These are phyloP conservation scores for Cerastis leucographa DNA, from an alignment of 2,888 invertebrate genomes.

Conservation along the genomic window DNA sequence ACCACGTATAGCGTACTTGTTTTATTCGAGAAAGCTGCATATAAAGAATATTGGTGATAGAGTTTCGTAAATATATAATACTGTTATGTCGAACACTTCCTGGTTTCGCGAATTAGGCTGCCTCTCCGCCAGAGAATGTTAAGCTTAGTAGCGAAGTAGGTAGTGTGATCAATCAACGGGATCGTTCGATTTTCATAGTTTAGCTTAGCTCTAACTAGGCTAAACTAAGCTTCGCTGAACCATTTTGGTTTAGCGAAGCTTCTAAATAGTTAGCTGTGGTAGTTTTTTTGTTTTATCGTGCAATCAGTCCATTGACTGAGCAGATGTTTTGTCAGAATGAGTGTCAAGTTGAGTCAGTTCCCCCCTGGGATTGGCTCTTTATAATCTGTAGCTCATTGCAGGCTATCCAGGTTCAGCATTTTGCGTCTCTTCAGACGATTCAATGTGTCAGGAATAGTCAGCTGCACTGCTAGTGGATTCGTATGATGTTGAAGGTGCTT, in stretches of 20 bases:
- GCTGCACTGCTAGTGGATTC: not conserved
- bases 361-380: too few species aligned
- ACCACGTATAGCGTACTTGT: not conserved
- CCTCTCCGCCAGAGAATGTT: not conserved
- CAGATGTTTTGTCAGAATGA: not conserved
- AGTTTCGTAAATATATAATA: conserved; percentile 23
- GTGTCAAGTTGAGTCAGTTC: not conserved
- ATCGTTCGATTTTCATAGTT: too few species aligned
- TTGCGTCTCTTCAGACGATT: not conserved
- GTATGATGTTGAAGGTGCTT: too few species aligned
- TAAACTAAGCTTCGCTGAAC: too few species aligned
- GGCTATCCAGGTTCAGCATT: too few species aligned
- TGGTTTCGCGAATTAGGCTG: not conserved
- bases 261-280: not conserved
- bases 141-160: not conserved
- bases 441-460: not conserved
- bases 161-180: too few species aligned
- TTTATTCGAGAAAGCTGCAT: not conserved
- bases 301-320: not conserved
- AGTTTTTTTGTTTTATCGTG: not conserved
- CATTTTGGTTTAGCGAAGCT: too few species aligned
- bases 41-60: not conserved
- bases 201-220: too few species aligned
- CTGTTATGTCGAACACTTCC: not conserved
- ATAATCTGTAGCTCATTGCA: not conserved